Conservation (phyloP, 2,888 invertebrate species). For the Dynastes maya region DNA sequence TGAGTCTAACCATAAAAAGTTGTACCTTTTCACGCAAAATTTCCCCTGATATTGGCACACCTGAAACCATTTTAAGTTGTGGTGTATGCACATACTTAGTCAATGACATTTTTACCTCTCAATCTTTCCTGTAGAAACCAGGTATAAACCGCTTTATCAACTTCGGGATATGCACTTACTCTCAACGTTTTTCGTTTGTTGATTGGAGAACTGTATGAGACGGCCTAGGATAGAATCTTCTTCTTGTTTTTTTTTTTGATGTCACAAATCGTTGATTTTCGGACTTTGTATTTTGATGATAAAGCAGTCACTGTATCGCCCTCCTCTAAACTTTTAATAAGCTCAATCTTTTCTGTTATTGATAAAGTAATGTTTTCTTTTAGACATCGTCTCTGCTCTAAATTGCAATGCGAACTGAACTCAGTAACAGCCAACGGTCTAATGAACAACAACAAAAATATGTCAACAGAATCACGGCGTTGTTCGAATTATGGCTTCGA, state of each 20-base stretch:
- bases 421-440: slow-evolving; percentile 48
- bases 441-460: background rate
- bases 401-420: slow-evolving; percentile 20
- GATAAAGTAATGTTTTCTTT: slow-evolving; percentile 41
- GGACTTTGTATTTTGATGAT: slow-evolving; percentile 31
- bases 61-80: too few species aligned
- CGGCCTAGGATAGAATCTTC: background rate
- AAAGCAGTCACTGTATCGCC: too few species aligned
- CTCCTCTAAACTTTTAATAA: too few species aligned
- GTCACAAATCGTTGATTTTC: slow-evolving; percentile 29
- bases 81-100: too few species aligned
- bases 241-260: slow-evolving; percentile 12
- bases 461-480: too few species aligned
- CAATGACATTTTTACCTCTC: too few species aligned
- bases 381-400: slow-evolving; percentile 34
- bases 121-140: too few species aligned
- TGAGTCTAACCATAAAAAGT: too few species aligned
- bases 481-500: too few species aligned
- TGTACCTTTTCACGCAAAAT: too few species aligned
- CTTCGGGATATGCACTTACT: slow-evolving; percentile 11
- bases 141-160: background rate
- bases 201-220: slow-evolving; percentile 9
- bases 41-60: too few species aligned
- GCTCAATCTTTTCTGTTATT: slow-evolving; percentile 7
- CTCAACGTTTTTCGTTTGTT: background rate